These are phyloP conservation scores for Pristis pectinata DNA, from an alignment of 2,797 vertebrate genomes.

Conservation along the genomic window DNA sequence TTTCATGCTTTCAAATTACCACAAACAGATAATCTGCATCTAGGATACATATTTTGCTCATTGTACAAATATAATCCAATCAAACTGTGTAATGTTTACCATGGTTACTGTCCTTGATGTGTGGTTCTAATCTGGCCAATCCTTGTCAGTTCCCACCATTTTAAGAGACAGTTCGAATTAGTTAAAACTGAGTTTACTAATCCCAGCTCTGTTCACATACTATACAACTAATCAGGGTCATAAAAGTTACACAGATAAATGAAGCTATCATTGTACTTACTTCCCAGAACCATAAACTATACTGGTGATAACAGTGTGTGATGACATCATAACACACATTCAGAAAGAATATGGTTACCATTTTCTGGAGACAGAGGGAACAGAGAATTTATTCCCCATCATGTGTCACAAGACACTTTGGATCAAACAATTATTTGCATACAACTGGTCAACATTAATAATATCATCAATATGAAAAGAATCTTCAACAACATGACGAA, in stretches of 20 bases:
- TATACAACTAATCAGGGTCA: not conserved
- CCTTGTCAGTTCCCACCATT: not conserved
- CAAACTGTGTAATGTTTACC: not conserved
- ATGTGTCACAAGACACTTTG: not conserved
- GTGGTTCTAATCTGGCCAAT: not conserved
- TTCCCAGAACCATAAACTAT: not conserved
- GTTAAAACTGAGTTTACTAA: slow-evolving; percentile 19
- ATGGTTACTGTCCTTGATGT: not conserved
- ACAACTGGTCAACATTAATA: not conserved
- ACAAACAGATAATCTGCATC: not conserved
- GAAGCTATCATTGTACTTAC: not conserved
- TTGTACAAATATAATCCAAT: slow-evolving; percentile 20
- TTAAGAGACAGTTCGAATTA: slow-evolving; percentile 4
- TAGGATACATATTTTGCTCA: not conserved
- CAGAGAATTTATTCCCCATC: not conserved
- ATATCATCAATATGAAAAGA: not conserved
- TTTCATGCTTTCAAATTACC: not conserved
- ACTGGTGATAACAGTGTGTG: not conserved
- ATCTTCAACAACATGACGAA: not conserved
- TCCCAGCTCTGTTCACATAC: not conserved
- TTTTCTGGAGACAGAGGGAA: not conserved
- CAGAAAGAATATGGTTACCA: not conserved
- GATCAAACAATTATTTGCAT: not conserved
- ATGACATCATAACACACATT: not conserved
- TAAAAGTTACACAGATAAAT: not conserved